A percentile compares a stretch with the other conserved stretches of the same genome.
Evolutionary conservation across 2,888 invertebrate genomes (phyloP).

Genomic region (Zele albiditarsus): DNA sequence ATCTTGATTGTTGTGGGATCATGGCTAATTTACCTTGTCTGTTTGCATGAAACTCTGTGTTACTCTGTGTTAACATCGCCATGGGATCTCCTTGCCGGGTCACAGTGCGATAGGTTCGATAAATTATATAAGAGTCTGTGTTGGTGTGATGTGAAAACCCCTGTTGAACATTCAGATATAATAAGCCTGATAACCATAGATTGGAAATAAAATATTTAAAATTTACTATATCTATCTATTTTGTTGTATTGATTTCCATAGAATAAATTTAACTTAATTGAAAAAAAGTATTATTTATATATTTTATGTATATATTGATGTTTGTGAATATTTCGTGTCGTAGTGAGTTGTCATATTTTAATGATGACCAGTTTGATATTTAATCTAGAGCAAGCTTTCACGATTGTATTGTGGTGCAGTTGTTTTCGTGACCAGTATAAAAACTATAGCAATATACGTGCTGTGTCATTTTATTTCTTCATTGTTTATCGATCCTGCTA

Average conservation of each 20-base stretch:
- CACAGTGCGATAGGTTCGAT: background rate
- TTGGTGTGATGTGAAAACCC: background rate
- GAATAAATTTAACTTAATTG: too few species aligned
- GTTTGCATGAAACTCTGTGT: slow-evolving; percentile 10
- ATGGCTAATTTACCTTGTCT: background rate
- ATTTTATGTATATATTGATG: too few species aligned
- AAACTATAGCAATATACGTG: background rate
- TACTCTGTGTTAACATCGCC: background rate
- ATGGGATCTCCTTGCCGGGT: background rate
- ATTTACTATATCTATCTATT: too few species aligned
- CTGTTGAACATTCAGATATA: background rate
- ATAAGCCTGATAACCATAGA: background rate
- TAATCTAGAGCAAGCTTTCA: background rate
- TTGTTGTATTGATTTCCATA: too few species aligned
- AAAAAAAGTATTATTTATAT: too few species aligned
- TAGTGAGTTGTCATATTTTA: background rate
- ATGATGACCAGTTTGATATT: background rate
- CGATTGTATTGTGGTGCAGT: background rate
- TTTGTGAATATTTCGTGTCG: background rate
- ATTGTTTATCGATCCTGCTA: slow-evolving; percentile 1
- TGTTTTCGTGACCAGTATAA: slow-evolving; percentile 5
- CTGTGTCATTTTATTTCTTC: background rate
- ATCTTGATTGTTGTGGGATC: background rate
- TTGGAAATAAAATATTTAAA: too few species aligned
- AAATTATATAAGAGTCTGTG: background rate